A percentile compares a stretch with the other conserved stretches of the same genome.
phyloP scores from a whole-genome alignment of 2,113 vertebrate species.

The Hucho hucho region DNA sequence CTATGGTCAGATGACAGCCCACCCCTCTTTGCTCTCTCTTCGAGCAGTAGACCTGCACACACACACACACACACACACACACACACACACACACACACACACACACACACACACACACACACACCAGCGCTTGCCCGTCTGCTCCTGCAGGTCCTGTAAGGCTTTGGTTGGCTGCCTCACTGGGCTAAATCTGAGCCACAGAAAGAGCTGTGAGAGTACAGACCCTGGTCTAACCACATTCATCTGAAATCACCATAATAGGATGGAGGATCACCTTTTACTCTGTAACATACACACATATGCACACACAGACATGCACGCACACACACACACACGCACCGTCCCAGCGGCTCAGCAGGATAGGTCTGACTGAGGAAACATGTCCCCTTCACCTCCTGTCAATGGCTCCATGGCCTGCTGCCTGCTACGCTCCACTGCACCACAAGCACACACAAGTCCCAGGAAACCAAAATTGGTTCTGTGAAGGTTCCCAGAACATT shows the following conservation, averaged over 20 bases:
- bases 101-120: slow-evolving; percentile 8
- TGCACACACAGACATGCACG: neutral
- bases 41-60: neutral
- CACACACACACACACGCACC: slow-evolving; percentile 4
- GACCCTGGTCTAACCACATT: too few relatives aligned
- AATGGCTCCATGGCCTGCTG: slow-evolving; percentile 54
- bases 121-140: too few relatives aligned
- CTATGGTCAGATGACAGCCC: too few relatives aligned
- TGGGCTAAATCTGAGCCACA: too few relatives aligned
- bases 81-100: slow-evolving; percentile 3
- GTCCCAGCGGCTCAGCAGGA: slow-evolving; percentile 50
- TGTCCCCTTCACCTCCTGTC: slow-evolving; percentile 65
- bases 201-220: too few relatives aligned
- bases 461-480: neutral
- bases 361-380: slow-evolving; percentile 50
- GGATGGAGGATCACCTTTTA: neutral
- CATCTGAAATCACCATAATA: neutral
- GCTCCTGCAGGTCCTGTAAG: too few relatives aligned
- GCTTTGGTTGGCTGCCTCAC: too few relatives aligned
- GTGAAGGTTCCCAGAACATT: neutral
- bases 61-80: neutral
- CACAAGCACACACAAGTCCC: slow-evolving; percentile 37
- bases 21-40: too few relatives aligned
- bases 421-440: slow-evolving; percentile 49
- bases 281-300: neutral